Evolutionary conservation across 1,140 invertebrate genomes (phyloP).

Genomic region (Tetraneura akinire): DNA sequence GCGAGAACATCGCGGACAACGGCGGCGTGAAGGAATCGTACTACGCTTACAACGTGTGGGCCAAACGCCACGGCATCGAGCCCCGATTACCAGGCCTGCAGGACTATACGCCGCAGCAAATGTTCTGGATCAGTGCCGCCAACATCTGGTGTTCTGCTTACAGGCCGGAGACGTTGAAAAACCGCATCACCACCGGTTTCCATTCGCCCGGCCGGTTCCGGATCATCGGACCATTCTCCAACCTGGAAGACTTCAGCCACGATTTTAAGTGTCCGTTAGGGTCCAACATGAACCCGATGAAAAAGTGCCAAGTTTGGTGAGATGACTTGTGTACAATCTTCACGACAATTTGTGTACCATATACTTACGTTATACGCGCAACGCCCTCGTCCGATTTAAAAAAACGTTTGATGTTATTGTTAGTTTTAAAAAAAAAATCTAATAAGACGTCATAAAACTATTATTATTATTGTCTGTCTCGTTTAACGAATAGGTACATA

Average conservation of each 20-base stretch:
- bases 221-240: constrained; percentile 85
- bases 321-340: neutral
- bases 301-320: constrained; percentile 84
- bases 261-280: constrained; percentile 84
- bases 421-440: too few relatives aligned
- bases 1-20: constrained; percentile 92
- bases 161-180: constrained; percentile 60
- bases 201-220: constrained; percentile 81
- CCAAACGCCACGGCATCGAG: constrained; percentile 67
- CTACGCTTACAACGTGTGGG: constrained; percentile 75
- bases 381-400: too few relatives aligned
- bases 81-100: constrained; percentile 66
- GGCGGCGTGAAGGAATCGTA: constrained; percentile 87
- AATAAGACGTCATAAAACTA: too few relatives aligned
- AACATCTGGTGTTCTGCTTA: constrained; percentile 71
- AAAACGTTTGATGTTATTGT: too few relatives aligned
- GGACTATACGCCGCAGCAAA: constrained; percentile 66
- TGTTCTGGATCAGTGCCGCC: constrained; percentile 77
- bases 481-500: too few relatives aligned
- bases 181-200: constrained; percentile 61
- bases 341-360: too few relatives aligned
- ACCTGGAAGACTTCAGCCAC: constrained; percentile 81
- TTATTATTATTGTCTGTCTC: too few relatives aligned
- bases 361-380: too few relatives aligned
- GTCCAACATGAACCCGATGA: constrained; percentile 81